Conservation (phyloP, 1,140 invertebrate genomes). For the Macrotrachela quadricornifera region DNA sequence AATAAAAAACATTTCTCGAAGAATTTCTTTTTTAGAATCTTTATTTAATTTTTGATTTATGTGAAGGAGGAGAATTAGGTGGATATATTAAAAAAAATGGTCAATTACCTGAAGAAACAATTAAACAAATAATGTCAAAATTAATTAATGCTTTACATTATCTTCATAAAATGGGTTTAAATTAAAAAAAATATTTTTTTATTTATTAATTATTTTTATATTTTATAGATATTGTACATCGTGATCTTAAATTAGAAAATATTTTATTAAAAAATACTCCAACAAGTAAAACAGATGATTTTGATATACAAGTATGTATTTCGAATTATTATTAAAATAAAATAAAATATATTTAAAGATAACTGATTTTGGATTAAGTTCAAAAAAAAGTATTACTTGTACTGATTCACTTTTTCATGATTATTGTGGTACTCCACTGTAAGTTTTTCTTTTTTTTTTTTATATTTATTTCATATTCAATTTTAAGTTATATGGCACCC, state of each 20-base stretch:
- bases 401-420: slow-evolving; percentile 36
- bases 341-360: slow-evolving; percentile 21
- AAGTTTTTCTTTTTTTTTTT: slow-evolving; percentile 10
- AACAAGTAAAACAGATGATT: slow-evolving; percentile 24
- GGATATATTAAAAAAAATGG: slow-evolving; percentile 22
- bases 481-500: slow-evolving; percentile 28
- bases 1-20: neutral
- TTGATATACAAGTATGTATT: slow-evolving; percentile 30
- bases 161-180: slow-evolving; percentile 36
- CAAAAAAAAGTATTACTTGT: slow-evolving; percentile 31
- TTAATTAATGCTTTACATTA: slow-evolving; percentile 34
- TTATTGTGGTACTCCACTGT: slow-evolving; percentile 37
- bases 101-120: slow-evolving; percentile 29
- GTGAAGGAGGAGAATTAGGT: slow-evolving; percentile 29
- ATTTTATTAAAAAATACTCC: slow-evolving; percentile 32
- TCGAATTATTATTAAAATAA: neutral
- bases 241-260: slow-evolving; percentile 40
- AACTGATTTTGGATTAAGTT: slow-evolving; percentile 38
- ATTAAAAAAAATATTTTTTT: neutral
- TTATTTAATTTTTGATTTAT: slow-evolving; percentile 34
- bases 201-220: neutral
- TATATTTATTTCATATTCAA: neutral
- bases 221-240: slow-evolving; percentile 37
- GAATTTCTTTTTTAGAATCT: slow-evolving; percentile 23
- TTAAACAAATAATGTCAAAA: slow-evolving; percentile 29